Conservation (phyloP, 2,888 invertebrate genomes). For the Mallateleia sp. region DNA sequence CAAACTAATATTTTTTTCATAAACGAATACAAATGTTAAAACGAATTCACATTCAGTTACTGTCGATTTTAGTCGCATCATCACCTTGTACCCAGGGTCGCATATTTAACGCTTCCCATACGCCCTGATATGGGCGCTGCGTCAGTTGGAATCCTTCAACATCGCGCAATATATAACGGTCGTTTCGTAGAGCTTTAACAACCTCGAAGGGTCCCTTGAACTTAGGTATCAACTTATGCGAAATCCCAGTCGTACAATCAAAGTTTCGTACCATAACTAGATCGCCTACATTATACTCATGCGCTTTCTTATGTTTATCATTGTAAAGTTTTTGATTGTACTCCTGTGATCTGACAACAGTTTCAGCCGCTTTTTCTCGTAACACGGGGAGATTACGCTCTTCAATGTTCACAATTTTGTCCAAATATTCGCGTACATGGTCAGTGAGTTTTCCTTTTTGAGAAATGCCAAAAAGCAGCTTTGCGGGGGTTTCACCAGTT, state of each 20-base stretch:
- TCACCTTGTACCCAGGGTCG: conserved; percentile 30
- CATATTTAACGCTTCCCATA: conserved; percentile 44
- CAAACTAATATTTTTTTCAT: too few species aligned
- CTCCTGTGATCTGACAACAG: conserved; percentile 78
- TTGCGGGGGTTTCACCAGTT: conserved; percentile 79
- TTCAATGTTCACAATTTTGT: conserved; percentile 28
- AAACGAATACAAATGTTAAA: neutral
- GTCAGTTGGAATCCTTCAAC: conserved; percentile 64
- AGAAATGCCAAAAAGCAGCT: conserved; percentile 82
- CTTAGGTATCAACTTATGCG: conserved; percentile 72
- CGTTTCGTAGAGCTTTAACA: conserved; percentile 62
- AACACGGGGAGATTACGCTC: conserved; percentile 75
- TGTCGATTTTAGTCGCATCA: too few species aligned
- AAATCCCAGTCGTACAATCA: conserved; percentile 65
- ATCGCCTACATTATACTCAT: conserved; percentile 64
- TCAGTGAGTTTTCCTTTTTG: conserved; percentile 81
- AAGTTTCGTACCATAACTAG: conserved; percentile 76
- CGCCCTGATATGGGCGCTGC: conserved; percentile 45
- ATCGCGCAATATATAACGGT: conserved; percentile 75
- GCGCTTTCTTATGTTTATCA: conserved; percentile 77
- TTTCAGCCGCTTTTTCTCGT: conserved; percentile 53
- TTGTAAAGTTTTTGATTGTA: conserved; percentile 82
- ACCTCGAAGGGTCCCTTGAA: conserved; percentile 77
- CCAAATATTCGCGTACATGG: conserved; percentile 59
- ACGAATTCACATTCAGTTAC: too few species aligned